phyloP scores from a whole-genome alignment of 2,113 vertebrate genomes.

The Petaurus breviceps region DNA sequence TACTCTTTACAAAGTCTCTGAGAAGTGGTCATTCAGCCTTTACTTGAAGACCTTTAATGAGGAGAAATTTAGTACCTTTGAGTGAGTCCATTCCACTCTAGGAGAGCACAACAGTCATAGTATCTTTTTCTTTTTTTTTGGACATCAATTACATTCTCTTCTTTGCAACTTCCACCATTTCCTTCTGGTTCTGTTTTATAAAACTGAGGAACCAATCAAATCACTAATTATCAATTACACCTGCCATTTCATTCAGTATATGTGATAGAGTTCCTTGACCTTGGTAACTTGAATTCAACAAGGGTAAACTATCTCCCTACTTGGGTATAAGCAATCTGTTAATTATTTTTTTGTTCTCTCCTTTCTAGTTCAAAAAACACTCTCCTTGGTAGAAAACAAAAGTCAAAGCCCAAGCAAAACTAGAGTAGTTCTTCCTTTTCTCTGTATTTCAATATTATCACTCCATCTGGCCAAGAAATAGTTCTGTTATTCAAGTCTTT shows the following conservation, averaged over 20 bases:
- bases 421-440: background rate
- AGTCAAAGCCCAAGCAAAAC: background rate
- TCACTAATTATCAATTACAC: background rate
- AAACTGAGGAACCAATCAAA: background rate
- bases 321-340: background rate
- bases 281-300: background rate
- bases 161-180: background rate
- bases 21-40: background rate
- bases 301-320: background rate
- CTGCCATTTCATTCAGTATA: background rate
- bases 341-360: background rate
- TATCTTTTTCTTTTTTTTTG: background rate
- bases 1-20: background rate
- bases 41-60: background rate
- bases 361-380: background rate
- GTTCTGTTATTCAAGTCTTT: background rate
- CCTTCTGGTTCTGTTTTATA: background rate
- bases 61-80: background rate
- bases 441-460: background rate
- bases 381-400: background rate
- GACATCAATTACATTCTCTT: background rate
- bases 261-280: background rate
- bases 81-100: background rate
- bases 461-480: background rate
- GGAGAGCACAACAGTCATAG: background rate